phyloP scores from a whole-genome alignment of 2,113 vertebrate genomes.

The Lophura nycthemera region DNA sequence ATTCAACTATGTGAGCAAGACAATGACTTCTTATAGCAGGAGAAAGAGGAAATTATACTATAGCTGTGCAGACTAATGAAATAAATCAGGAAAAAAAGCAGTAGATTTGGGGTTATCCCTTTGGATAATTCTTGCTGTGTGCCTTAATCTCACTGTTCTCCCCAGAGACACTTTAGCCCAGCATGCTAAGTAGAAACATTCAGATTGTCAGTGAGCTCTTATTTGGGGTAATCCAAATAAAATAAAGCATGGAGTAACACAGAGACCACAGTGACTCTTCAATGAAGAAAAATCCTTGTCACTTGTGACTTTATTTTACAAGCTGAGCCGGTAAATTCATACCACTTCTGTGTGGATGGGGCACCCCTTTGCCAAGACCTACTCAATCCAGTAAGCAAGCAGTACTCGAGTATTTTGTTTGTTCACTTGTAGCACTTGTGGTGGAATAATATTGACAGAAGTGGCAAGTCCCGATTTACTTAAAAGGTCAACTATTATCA shows the following conservation, averaged over 20 bases:
- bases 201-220: neutral
- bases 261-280: neutral
- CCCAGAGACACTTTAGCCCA: conserved; percentile 19
- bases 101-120: conserved; percentile 31
- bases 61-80: neutral
- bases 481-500: conserved; percentile 36
- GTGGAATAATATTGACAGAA: neutral
- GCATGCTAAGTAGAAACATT: neutral
- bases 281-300: neutral
- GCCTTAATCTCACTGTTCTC: conserved; percentile 34
- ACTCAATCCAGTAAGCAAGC: neutral
- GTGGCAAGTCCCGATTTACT: neutral
- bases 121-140: conserved; percentile 26
- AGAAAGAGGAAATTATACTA: neutral
- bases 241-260: neutral
- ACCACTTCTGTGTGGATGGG: neutral
- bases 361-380: neutral
- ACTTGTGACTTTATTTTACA: neutral
- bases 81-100: neutral
- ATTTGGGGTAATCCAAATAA: neutral
- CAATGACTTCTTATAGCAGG: neutral
- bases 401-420: neutral
- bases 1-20: neutral
- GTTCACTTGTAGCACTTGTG: neutral
- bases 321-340: neutral